Evolutionary conservation across 2,888 invertebrate genomes (phyloP).

Genomic region (Nephrotoma guestfalica): DNA sequence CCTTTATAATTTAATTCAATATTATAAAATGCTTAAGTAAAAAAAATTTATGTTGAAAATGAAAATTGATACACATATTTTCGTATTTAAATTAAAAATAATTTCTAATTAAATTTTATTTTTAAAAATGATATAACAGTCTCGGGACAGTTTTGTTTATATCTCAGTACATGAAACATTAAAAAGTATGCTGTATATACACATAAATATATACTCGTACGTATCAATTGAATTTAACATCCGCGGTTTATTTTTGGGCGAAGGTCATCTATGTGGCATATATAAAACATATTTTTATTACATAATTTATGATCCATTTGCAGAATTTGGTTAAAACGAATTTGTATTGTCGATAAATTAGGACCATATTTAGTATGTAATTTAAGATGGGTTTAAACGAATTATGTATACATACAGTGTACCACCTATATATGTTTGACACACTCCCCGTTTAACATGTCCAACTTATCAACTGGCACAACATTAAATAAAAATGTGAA

Average conservation of each 20-base stretch:
- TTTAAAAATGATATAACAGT: background rate
- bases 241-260: background rate
- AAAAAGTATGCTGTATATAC: background rate
- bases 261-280: background rate
- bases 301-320: background rate
- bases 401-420: background rate
- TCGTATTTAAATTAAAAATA: background rate
- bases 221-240: background rate
- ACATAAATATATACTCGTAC: background rate
- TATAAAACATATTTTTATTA: background rate
- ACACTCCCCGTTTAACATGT: background rate
- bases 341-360: background rate
- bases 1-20: background rate
- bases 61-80: background rate
- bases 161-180: background rate
- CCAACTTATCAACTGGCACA: background rate
- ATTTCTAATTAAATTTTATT: background rate
- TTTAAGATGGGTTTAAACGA: background rate
- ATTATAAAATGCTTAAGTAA: background rate
- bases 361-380: background rate
- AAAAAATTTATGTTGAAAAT: background rate
- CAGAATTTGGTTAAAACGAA: background rate
- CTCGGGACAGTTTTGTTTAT: background rate
- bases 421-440: background rate
- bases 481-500: background rate